Conservation (phyloP, 2,113 vertebrate species). For the Rhea pennata region DNA sequence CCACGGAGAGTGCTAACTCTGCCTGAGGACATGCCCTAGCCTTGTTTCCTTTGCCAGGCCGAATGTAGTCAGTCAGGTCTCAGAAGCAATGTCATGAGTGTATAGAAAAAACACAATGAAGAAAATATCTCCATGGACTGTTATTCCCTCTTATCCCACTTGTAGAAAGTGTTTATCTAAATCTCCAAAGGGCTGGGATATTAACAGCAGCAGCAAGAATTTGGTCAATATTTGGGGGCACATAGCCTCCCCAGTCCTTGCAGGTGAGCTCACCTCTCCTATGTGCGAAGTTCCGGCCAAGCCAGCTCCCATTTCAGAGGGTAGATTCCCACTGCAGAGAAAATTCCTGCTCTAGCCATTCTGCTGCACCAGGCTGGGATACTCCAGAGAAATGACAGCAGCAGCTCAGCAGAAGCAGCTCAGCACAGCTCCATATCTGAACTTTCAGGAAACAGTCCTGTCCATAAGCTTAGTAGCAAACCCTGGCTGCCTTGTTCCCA, state of each 20-base stretch:
- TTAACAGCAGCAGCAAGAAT: not conserved
- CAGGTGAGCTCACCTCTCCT: too few species aligned
- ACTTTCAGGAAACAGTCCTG: not conserved
- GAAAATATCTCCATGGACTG: not conserved
- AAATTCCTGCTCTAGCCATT: not conserved
- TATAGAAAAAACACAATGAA: not conserved
- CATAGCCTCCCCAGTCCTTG: too few species aligned
- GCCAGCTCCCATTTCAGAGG: not conserved
- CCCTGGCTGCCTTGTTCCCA: conserved; percentile 51
- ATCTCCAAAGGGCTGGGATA: not conserved
- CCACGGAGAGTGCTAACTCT: not conserved
- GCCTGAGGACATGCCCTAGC: not conserved
- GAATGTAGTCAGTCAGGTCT: not conserved
- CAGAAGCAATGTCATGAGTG: not conserved
- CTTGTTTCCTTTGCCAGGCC: not conserved
- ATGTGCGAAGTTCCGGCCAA: not conserved
- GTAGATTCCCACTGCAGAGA: not conserved
- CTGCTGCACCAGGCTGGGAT: not conserved
- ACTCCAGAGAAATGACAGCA: not conserved
- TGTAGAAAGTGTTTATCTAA: not conserved
- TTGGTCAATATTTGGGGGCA: too few species aligned
- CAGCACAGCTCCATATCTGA: not conserved
- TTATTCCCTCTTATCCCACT: not conserved
- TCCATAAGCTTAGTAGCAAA: conserved; percentile 39
- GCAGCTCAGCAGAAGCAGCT: not conserved